phyloP scores from a whole-genome alignment of 1,140 invertebrate genomes.

The Vanessa atalanta region DNA sequence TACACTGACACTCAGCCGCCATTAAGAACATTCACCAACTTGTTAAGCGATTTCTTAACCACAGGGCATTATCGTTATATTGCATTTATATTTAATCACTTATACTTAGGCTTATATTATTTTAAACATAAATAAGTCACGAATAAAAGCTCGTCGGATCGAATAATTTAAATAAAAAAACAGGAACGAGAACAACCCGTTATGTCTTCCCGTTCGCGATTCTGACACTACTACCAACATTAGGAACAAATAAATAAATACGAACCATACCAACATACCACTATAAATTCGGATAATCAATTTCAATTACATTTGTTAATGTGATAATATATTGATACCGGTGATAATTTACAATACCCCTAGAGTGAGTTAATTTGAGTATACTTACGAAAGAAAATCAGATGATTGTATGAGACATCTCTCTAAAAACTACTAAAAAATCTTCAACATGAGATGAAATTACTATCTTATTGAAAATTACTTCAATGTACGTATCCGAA shows the following conservation, averaged over 20 bases:
- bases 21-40: constrained; percentile 61
- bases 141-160: constrained; percentile 54
- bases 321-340: too few relatives aligned
- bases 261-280: constrained; percentile 47
- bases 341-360: too few relatives aligned
- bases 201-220: constrained; percentile 57
- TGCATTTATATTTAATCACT: constrained; percentile 42
- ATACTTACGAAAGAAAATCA: too few relatives aligned
- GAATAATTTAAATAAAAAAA: constrained; percentile 50
- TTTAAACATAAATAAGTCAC: constrained; percentile 62
- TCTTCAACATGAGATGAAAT: too few relatives aligned
- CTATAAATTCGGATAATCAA: constrained; percentile 24
- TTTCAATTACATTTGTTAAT: not conserved
- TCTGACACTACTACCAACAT: constrained; percentile 63
- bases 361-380: too few relatives aligned
- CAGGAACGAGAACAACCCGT: constrained; percentile 57
- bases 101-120: constrained; percentile 31
- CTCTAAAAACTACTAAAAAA: too few relatives aligned
- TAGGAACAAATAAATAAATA: constrained; percentile 67
- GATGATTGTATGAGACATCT: too few relatives aligned
- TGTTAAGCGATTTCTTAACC: constrained; percentile 50
- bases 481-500: too few relatives aligned
- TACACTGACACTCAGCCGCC: constrained; percentile 51
- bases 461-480: too few relatives aligned
- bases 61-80: constrained; percentile 36